Percentiles rank a stretch among this genome's conserved stretches.
phyloP scores from a whole-genome alignment of 2,888 invertebrate genomes.

The Hedya salicella region DNA sequence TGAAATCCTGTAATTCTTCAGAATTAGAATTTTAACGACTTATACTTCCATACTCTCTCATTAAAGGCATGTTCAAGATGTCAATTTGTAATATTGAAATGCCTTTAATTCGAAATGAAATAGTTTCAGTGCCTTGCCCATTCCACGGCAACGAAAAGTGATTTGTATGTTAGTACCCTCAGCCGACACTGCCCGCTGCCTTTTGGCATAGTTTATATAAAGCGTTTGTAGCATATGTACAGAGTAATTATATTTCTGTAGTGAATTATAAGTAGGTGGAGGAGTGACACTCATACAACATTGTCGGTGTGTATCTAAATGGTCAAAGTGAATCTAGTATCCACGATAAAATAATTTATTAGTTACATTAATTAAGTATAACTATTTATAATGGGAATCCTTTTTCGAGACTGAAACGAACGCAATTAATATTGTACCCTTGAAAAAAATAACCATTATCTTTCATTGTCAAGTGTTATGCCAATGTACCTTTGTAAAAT shows the following conservation, averaged over 20 bases:
- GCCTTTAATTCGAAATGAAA: conserved; percentile 12
- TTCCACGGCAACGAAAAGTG: conserved; percentile 40
- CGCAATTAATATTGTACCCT: too few relatives aligned
- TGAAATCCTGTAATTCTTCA: too few relatives aligned
- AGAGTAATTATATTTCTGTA: conserved; percentile 6
- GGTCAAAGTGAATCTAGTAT: not conserved
- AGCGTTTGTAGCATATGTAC: conserved; percentile 20
- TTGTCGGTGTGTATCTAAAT: not conserved
- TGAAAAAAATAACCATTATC: too few relatives aligned
- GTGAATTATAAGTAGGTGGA: not conserved
- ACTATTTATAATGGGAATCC: too few relatives aligned
- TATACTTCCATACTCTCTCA: too few relatives aligned
- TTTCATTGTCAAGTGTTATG: too few relatives aligned
- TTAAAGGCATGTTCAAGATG: too few relatives aligned
- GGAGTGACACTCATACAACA: conserved; percentile 8
- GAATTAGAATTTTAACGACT: too few relatives aligned
- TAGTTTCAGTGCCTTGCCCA: conserved; percentile 54
- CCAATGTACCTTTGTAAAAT: too few relatives aligned
- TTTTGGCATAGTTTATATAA: conserved; percentile 42
- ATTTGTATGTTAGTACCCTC: conserved; percentile 14
- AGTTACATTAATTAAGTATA: too few relatives aligned
- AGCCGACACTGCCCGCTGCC: conserved; percentile 46
- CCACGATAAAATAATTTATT: too few relatives aligned
- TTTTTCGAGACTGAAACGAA: too few relatives aligned
- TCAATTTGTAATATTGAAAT: not conserved